Base-by-base conservation (phyloP, 2,797 vertebrate species). In the Cygnus olor region DNA sequence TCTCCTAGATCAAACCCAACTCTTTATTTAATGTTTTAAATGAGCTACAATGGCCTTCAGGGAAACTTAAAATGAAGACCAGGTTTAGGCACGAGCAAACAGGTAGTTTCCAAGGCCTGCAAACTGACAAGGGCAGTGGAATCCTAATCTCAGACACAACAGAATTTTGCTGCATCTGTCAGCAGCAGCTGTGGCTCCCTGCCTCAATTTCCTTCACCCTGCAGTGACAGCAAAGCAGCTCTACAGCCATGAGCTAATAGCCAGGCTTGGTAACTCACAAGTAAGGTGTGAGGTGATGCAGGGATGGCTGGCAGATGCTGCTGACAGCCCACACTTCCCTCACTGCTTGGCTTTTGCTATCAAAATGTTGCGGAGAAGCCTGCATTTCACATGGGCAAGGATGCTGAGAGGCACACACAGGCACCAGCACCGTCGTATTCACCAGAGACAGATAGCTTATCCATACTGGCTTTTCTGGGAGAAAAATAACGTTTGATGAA, bases 101-200 rank as follows among this genome's bases (percentile, higher is more conserved):
- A 68, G 57, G 49, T 36, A 22, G 8, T 61, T 89, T 20, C 40
- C 40, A 68, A 49, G 61, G 53, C 21, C 34, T 93, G 36, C 56
- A 83, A 79, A 76, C 79, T 74, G 42, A 44, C 16, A 53, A 80
- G 80, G 77, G 80, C 72, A 88, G 73, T 34, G 68, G 65, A 94
- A 80, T 58, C 44, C 32, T 13, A 11, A 40, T 22, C 88, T 85
- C 42, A 57, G 76, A 6, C 10, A 18, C 32, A 25, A 2, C 25
- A 81, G 42, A 51, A 8, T 45, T 70, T 72, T 24, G 15, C 12
- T 65, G 42, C 14, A 7, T 34, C n/a, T 69, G 7, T 30, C 42
- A n/a, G 56, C 32, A 58, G 17, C 47, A 88, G 16, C 65, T 30
- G 36, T 11, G 5, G 16, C 49, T 79, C n/a, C 53, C 28, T 76